Evolutionary conservation across 1,140 invertebrate genomes (phyloP), one percentile per base, ranked within the genome.

Genomic region (Drosophila equinoxialis): DNA sequence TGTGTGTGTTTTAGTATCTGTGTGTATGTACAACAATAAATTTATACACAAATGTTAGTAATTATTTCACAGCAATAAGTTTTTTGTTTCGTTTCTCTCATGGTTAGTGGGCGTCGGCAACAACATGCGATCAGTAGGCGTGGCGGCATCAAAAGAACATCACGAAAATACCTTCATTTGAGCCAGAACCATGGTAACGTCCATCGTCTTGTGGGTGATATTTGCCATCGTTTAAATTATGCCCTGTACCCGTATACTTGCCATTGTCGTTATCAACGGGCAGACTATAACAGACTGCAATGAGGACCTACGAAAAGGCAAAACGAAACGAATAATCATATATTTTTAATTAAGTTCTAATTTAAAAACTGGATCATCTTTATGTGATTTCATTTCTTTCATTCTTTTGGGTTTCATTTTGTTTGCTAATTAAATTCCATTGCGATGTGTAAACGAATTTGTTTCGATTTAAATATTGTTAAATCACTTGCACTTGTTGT

Each of bases 161-260:
- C 37, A 78, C 68, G 62, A 82, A 90, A 91, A 13, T 91, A 91
- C 90, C 90, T 91, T 90, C 90, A 35, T 86, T 74, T 10, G 87
- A 65, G 57, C 51, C 76, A 39, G 77, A 75, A 23, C 17, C 45
- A 81, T 84, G 90, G 78, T 91, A 91, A 4, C 77, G 80, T 80
- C 90, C 90, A 84, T 91, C 90, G 45, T 91, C 80, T 48, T 61
- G 59, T 17, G 86, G 65, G 57, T 57, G 81, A 74, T 91, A 91
- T 77, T 61, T 74, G 67, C 90, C 90, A 51, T 90, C 90, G 67
- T 76, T 90, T 23, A 63, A 59, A 61, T 74, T 78, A 72, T 66
- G 55, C 41, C 26, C 68, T 70, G 82, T 70, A 85, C 76, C 83
- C 69, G 71, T 74, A 90, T 91, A 91, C 90, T 91, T 91, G 90